phyloP scores from a whole-genome alignment of 2,888 invertebrate genomes.

The Habrosyne pyritoides region DNA sequence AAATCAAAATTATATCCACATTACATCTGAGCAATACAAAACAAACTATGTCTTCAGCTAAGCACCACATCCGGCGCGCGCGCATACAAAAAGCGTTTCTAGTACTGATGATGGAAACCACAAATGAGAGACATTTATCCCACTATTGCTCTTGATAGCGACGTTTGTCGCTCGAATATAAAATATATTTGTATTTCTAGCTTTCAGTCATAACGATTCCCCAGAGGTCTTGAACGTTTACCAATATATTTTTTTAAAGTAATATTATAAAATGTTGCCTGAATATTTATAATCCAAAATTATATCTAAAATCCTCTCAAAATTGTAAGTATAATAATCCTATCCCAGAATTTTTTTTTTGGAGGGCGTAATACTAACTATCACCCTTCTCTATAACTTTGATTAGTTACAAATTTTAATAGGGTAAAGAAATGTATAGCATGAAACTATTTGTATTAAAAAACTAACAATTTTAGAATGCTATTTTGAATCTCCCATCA shows the following conservation, averaged over 20 bases:
- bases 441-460: too few species aligned
- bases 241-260: too few species aligned
- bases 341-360: too few species aligned
- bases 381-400: too few species aligned
- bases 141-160: slow-evolving; percentile 48
- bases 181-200: slow-evolving; percentile 62
- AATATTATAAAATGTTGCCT: too few species aligned
- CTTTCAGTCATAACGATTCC: slow-evolving; percentile 31
- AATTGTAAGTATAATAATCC: too few species aligned
- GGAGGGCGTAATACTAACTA: too few species aligned
- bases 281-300: too few species aligned
- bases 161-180: slow-evolving; percentile 53
- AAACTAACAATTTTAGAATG: too few species aligned
- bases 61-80: slow-evolving; percentile 72
- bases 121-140: slow-evolving; percentile 69
- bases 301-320: too few species aligned
- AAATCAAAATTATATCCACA: slow-evolving; percentile 64
- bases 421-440: too few species aligned
- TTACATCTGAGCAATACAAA: slow-evolving; percentile 33
- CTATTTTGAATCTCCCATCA: neutral
- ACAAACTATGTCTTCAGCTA: slow-evolving; percentile 6
- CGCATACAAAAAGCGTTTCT: slow-evolving; percentile 62
- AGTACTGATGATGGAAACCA: slow-evolving; percentile 66
- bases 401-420: too few species aligned
- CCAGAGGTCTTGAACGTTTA: slow-evolving; percentile 53